phyloP scores from a whole-genome alignment of 1,140 invertebrate species.

The Latrodectus geometricus region DNA sequence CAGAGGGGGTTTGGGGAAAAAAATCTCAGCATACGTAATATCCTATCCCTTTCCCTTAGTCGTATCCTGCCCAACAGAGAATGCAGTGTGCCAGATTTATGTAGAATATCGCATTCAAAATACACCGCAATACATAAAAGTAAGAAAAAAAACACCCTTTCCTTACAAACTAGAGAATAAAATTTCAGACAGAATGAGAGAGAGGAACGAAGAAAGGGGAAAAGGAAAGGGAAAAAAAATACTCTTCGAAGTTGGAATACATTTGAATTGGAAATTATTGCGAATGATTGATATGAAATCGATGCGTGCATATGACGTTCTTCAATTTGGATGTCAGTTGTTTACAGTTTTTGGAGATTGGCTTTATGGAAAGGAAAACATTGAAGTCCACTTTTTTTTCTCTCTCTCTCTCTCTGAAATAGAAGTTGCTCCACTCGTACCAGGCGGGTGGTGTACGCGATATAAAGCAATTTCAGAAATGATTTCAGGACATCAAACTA shows the following conservation, averaged over 20 bases:
- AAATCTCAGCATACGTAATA: slow-evolving; percentile 1
- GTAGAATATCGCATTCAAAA: slow-evolving; percentile 20
- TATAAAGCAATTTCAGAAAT: too few species aligned
- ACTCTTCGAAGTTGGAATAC: slow-evolving; percentile 18
- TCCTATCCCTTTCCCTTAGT: not conserved
- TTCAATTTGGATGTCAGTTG: slow-evolving; percentile 32
- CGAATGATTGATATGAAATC: slow-evolving; percentile 46
- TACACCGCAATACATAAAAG: slow-evolving; percentile 25
- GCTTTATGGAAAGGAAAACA: slow-evolving; percentile 33
- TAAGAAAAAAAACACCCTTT: not conserved
- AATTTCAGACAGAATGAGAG: not conserved
- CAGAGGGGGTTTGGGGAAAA: not conserved
- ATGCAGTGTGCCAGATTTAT: slow-evolving; percentile 7
- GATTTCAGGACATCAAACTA: too few species aligned
- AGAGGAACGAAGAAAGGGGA: not conserved
- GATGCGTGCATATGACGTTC: slow-evolving; percentile 40
- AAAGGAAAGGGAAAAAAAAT: not conserved
- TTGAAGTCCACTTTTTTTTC: not conserved
- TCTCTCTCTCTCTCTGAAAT: too few species aligned
- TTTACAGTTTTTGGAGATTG: slow-evolving; percentile 28
- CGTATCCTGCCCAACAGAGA: not conserved
- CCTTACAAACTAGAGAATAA: not conserved
- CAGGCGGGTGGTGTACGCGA: too few species aligned
- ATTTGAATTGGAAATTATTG: slow-evolving; percentile 57
- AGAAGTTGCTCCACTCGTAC: too few species aligned